These are phyloP conservation scores for Microtus montanus DNA, from an alignment of 2,113 vertebrate genomes.

Conservation along the genomic window DNA sequence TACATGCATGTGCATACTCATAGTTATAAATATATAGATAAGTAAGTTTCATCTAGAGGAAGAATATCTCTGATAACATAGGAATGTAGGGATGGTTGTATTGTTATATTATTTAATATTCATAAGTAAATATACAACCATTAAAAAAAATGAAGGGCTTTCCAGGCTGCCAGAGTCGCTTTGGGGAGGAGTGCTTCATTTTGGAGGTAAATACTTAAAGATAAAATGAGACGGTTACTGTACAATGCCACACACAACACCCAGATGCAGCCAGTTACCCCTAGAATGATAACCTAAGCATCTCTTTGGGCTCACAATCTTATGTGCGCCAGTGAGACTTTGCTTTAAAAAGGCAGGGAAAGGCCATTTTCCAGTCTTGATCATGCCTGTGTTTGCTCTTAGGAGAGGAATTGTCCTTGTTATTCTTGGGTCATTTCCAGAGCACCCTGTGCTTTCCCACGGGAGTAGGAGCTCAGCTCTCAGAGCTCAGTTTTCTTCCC, in stretches of 20 bases:
- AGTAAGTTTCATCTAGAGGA: background rate
- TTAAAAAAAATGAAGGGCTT: background rate
- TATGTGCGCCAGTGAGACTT: background rate
- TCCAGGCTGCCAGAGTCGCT: background rate
- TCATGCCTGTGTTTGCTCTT: background rate
- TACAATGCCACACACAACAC: background rate
- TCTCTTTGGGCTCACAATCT: background rate
- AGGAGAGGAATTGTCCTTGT: background rate
- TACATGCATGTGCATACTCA: background rate
- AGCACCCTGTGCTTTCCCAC: slow-evolving; percentile 11
- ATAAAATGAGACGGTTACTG: background rate
- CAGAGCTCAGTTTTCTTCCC: background rate
- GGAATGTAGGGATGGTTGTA: background rate
- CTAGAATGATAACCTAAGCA: background rate
- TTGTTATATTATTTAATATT: background rate
- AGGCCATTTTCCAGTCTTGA: background rate
- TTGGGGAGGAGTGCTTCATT: background rate
- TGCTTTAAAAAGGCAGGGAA: background rate
- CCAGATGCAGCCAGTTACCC: background rate
- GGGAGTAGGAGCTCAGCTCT: background rate
- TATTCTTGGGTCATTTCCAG: slow-evolving; percentile 26
- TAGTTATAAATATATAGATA: background rate
- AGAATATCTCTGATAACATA: background rate
- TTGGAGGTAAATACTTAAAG: background rate
- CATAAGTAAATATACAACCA: background rate